phyloP scores from a whole-genome alignment of 2,113 vertebrate species.

The Narcine bancroftii region DNA sequence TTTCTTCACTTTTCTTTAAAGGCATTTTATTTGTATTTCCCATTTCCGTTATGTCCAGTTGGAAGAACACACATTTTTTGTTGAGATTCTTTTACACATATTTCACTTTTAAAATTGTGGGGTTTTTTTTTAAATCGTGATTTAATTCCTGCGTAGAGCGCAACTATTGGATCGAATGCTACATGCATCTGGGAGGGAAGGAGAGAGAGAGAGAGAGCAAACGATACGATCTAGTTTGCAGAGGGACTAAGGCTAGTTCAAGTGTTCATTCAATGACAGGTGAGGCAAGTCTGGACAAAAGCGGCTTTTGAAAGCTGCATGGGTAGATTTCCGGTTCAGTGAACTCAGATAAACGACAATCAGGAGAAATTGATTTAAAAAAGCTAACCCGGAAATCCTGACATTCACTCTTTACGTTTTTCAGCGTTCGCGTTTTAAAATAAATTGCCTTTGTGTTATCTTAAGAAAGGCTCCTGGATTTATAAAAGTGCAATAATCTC shows the following conservation, averaged over 20 bases:
- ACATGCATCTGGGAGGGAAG: background rate
- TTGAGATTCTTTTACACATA: background rate
- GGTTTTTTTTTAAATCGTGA: background rate
- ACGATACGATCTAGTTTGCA: background rate
- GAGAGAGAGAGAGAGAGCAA: background rate
- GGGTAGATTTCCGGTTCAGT: background rate
- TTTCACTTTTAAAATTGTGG: background rate
- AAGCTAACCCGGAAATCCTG: conserved; percentile 22
- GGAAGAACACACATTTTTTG: background rate
- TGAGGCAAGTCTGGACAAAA: background rate
- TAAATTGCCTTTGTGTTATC: background rate
- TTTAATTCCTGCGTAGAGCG: background rate
- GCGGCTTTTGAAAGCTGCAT: background rate
- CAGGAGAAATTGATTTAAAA: background rate
- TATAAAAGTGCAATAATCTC: background rate
- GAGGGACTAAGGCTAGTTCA: background rate
- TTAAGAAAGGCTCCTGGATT: background rate
- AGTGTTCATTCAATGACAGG: background rate
- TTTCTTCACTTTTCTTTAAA: background rate
- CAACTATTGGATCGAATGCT: background rate
- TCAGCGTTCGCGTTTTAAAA: background rate
- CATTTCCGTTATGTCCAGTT: background rate
- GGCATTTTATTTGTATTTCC: background rate
- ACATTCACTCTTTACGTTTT: background rate
- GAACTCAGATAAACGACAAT: background rate